Percentiles rank a stretch among this genome's conserved stretches.
These are phyloP conservation scores for Emberiza fucata DNA, from an alignment of 2,113 vertebrate genomes.

Conservation along the genomic window DNA sequence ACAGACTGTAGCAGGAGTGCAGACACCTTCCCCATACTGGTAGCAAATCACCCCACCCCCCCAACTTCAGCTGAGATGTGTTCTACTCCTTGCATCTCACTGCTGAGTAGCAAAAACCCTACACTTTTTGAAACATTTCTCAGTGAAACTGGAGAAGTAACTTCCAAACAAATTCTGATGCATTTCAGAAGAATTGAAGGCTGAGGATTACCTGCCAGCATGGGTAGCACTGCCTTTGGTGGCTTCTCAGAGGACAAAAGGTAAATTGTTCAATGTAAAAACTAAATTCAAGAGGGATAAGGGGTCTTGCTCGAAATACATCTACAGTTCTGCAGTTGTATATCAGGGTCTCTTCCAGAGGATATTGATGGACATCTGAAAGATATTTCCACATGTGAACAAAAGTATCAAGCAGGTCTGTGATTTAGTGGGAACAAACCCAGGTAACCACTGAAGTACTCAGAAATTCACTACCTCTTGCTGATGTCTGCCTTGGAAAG, in stretches of 20 bases:
- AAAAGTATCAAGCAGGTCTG: neutral
- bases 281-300: neutral
- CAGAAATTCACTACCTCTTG: neutral
- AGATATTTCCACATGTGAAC: neutral
- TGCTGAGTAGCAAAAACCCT: neutral
- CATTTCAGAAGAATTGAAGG: neutral
- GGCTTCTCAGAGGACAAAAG: neutral
- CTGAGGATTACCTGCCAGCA: neutral
- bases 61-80: neutral
- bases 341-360: neutral
- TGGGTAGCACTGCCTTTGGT: neutral
- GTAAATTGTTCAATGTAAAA: neutral
- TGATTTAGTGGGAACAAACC: neutral
- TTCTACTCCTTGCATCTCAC: neutral
- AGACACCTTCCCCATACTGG: neutral
- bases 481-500: neutral
- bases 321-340: fast-evolving
- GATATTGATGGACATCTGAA: neutral
- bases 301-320: neutral
- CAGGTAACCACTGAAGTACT: neutral
- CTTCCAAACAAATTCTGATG: neutral
- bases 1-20: neutral
- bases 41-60: neutral
- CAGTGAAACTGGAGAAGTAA: neutral
- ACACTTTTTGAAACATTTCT: neutral